Conservation (phyloP, 2,888 invertebrate genomes). For the Pammene fasciana region DNA sequence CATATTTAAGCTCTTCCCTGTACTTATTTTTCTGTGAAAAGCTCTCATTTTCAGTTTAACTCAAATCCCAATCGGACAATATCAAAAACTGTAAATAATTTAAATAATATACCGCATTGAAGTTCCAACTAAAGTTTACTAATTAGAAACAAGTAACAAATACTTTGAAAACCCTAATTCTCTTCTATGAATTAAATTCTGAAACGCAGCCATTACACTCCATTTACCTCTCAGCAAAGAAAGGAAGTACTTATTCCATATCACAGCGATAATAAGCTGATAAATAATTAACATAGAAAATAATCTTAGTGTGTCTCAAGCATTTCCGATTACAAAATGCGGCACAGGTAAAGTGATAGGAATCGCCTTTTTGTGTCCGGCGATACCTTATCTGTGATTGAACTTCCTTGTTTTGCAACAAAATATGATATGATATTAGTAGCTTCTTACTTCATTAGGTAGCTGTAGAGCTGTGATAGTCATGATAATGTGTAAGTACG, state of each 20-base stretch:
- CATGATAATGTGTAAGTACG: background rate
- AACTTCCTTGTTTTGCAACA: slow-evolving; percentile 48
- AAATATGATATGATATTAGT: slow-evolving; percentile 18
- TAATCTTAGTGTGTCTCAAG: slow-evolving; percentile 41
- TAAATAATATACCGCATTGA: too few species aligned
- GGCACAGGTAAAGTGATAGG: slow-evolving; percentile 42
- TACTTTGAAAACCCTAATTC: background rate
- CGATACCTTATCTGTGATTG: slow-evolving; percentile 48
- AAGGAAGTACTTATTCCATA: slow-evolving; percentile 40
- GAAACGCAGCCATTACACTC: background rate
- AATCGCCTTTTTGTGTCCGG: slow-evolving; percentile 29
- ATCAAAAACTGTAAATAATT: too few species aligned
- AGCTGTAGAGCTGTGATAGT: background rate
- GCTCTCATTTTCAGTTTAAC: too few species aligned
- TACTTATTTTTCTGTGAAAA: too few species aligned
- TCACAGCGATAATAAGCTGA: slow-evolving; percentile 34
- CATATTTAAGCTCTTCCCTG: too few species aligned
- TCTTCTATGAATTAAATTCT: background rate
- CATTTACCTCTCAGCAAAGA: slow-evolving; percentile 17
- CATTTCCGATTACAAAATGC: slow-evolving; percentile 48
- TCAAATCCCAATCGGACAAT: too few species aligned
- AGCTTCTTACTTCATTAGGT: background rate
- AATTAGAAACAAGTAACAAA: background rate
- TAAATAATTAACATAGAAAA: slow-evolving; percentile 36
- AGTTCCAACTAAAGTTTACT: background rate